Conservation (phyloP, 2,888 invertebrate genomes). For the Tinea trinotella region DNA sequence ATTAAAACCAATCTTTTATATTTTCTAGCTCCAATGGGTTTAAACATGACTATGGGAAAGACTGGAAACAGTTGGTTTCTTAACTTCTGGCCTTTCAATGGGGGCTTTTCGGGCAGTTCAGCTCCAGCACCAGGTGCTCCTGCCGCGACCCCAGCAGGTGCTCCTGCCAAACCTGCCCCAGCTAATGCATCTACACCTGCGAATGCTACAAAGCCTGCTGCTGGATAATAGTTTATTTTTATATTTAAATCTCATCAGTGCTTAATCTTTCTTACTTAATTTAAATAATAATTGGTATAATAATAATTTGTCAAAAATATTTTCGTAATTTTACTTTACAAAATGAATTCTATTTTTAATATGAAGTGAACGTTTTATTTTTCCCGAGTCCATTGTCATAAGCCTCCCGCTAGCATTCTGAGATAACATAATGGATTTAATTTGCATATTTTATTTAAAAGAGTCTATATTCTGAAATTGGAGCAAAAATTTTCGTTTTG, state of each 20-base stretch:
- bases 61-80: slow-evolving; percentile 27
- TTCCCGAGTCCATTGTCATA: background rate
- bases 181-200: background rate
- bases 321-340: background rate
- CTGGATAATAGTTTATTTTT: background rate
- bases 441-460: background rate
- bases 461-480: background rate
- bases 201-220: background rate
- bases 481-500: background rate
- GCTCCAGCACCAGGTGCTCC: slow-evolving; percentile 15
- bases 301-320: too few relatives aligned
- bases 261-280: too few relatives aligned
- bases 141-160: slow-evolving; percentile 21
- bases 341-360: background rate
- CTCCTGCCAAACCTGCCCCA: background rate
- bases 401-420: background rate
- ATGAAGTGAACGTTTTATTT: background rate
- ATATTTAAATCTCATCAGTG: background rate
- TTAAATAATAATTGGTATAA: too few relatives aligned
- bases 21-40: slow-evolving; percentile 37
- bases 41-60: slow-evolving; percentile 33
- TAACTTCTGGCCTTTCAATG: slow-evolving; percentile 28
- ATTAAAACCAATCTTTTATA: background rate
- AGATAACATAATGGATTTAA: background rate
- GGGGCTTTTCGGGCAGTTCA: background rate